These are phyloP conservation scores for Eufriesea mexicana DNA, from an alignment of 1,140 invertebrate species.

Conservation along the genomic window DNA sequence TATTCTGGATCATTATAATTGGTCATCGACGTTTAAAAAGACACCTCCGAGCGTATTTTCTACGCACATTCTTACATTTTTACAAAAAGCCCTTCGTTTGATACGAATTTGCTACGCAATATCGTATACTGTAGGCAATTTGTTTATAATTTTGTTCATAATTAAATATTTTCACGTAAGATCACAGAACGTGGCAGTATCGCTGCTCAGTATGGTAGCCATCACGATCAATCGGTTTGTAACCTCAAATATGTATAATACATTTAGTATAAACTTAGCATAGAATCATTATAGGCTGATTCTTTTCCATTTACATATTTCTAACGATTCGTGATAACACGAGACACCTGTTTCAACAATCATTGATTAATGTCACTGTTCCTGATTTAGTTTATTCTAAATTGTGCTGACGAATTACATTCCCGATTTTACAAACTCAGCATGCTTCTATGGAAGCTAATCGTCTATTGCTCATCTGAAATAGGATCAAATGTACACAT, in stretches of 20 bases:
- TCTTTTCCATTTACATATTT: too few species aligned
- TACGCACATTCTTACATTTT: too few species aligned
- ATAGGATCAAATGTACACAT: conserved; percentile 24
- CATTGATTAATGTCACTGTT: neutral
- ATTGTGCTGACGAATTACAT: neutral
- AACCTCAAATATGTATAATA: conserved; percentile 13
- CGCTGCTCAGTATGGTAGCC: conserved; percentile 93
- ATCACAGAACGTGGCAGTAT: conserved; percentile 93
- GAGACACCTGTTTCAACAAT: neutral
- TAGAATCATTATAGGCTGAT: neutral
- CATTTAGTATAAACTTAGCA: too few species aligned
- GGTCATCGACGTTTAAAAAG: too few species aligned
- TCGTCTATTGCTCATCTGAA: conserved; percentile 10
- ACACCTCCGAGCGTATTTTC: too few species aligned
- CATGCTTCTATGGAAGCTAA: conserved; percentile 8
- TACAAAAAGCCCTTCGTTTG: too few species aligned
- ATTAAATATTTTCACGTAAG: too few species aligned
- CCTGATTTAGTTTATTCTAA: conserved; percentile 7
- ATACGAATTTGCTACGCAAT: too few species aligned
- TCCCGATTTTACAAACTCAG: conserved; percentile 5
- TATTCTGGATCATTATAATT: too few species aligned
- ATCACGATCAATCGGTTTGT: conserved; percentile 93
- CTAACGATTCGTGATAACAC: neutral
- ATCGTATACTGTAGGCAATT: too few species aligned
- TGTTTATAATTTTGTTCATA: too few species aligned